Base-by-base conservation (phyloP, 2,888 invertebrate genomes). In the Drosophila neonasuta region DNA sequence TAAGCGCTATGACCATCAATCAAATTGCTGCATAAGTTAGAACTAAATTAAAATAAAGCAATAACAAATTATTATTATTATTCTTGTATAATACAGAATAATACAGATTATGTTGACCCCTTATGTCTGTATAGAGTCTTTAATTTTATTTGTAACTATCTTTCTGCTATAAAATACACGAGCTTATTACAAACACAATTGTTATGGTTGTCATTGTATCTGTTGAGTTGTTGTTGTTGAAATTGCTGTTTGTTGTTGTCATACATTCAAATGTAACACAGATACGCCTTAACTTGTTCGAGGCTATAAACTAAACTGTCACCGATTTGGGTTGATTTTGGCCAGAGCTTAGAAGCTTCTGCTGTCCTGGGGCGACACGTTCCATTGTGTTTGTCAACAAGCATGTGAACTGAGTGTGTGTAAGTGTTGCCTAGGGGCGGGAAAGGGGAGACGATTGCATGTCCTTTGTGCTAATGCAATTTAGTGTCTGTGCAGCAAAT, bases 231-330 rank as follows among this genome's bases (percentile, higher is more conserved):
- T 41, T 45, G 29, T 41, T 48, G 57, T 29, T 49, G 17, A 17
- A 42, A 52, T 20, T 46, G 29, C 24, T 24, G 32, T 24, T 46
- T 51, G 49, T 52, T 44, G 48, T 41, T 46, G 56, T 42, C 51
- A 67, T 58, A 67, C 65, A 69, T 65, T 75, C 57, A 54, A 69
- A 69, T 80, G 69, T 68, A 78, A 58, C 46, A 45, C 63, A 63
- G 79, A 67, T 71, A 66, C 58, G 77, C 66, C 68, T 71, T 52
- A 55, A 55, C 65, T 65, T 74, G 83, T 65, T 55, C 34, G 44
- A 56, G 71, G 45, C 78, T 56, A 86, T 77, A 82, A 85, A 80
- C 80, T 68, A 83, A 80, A 74, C 80, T 85, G 78, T 69, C 80
- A 74, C 74, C 66, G 55, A 74, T 71, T 68, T 54, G 56, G 34